A percentile compares a stretch with the other conserved stretches of the same genome.
Evolutionary conservation across 2,113 vertebrate species (phyloP).

Genomic region (Anoura caudifer): DNA sequence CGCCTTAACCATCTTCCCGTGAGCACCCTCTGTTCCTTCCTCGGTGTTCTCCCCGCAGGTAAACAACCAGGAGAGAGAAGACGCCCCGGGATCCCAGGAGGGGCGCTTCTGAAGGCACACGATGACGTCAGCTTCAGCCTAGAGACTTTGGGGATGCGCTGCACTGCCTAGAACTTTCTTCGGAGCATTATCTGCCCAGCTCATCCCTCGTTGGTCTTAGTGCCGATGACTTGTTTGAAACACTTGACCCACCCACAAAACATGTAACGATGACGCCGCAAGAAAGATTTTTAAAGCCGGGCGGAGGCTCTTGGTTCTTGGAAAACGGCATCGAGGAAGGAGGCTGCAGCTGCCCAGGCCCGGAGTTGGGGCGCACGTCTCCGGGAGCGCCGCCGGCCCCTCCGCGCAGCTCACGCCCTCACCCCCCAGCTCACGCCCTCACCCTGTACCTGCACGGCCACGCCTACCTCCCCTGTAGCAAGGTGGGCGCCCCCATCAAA

Average conservation of each 20-base stretch:
- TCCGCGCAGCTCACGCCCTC: rapidly evolving
- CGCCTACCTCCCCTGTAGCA: neutral
- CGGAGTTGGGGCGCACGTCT: rapidly evolving
- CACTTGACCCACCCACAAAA: neutral
- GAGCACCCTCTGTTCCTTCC: neutral
- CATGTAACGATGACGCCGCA: neutral
- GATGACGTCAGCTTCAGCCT: neutral
- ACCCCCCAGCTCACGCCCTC: rapidly evolving
- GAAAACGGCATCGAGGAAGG: rapidly evolving
- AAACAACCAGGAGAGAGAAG: neutral
- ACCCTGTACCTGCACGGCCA: rapidly evolving
- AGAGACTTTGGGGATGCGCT: neutral
- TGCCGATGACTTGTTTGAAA: neutral
- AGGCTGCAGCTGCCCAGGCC: rapidly evolving
- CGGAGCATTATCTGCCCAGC: neutral
- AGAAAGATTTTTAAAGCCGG: neutral
- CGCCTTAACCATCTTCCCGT: rapidly evolving
- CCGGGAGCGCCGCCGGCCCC: neutral
- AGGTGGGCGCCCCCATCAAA: neutral
- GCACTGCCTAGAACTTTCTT: neutral
- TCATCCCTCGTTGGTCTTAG: neutral
- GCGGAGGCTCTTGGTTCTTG: neutral
- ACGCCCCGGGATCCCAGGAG: neutral
- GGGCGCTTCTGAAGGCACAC: neutral
- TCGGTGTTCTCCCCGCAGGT: neutral